Conservation (phyloP, 1,140 invertebrate genomes). For the Drosophila micromelanica region DNA sequence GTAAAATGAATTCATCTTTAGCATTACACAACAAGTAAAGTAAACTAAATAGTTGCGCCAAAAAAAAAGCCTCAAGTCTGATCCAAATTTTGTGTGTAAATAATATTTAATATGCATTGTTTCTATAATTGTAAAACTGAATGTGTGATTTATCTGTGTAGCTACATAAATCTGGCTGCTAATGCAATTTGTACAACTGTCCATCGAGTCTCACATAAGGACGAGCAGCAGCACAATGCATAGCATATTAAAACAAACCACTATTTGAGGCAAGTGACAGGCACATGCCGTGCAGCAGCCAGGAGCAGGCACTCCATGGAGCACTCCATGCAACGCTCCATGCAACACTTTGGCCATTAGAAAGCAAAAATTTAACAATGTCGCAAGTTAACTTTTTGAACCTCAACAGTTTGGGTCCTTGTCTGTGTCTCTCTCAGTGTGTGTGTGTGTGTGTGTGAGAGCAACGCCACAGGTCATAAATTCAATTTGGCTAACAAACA, state of each 20-base stretch:
- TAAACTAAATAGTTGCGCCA: too few species aligned
- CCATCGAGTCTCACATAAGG: not conserved
- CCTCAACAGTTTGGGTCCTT: conserved; percentile 17
- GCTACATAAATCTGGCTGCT: conserved; percentile 40
- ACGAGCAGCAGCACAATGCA: conserved; percentile 36
- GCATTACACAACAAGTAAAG: too few species aligned
- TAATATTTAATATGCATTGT: not conserved
- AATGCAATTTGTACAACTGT: conserved; percentile 48
- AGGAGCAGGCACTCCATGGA: conserved; percentile 33
- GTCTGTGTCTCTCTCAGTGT: not conserved
- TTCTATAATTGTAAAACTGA: not conserved
- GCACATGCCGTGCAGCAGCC: conserved; percentile 49
- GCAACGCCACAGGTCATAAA: conserved; percentile 78
- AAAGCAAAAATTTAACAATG: conserved; percentile 75
- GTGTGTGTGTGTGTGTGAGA: conserved; percentile 26
- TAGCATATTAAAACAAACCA: conserved; percentile 64
- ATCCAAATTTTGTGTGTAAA: not conserved
- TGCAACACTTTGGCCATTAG: conserved; percentile 75
- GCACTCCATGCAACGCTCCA: conserved; percentile 40
- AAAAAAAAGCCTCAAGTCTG: not conserved
- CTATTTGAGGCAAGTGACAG: conserved; percentile 62
- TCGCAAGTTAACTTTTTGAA: conserved; percentile 54
- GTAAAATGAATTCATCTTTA: too few species aligned
- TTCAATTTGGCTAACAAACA: conserved; percentile 82
- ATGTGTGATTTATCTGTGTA: conserved; percentile 12